Percentiles rank a stretch among this genome's conserved stretches.
Evolutionary conservation across 2,113 vertebrate species (phyloP).

Genomic region (Nicator chloris): DNA sequence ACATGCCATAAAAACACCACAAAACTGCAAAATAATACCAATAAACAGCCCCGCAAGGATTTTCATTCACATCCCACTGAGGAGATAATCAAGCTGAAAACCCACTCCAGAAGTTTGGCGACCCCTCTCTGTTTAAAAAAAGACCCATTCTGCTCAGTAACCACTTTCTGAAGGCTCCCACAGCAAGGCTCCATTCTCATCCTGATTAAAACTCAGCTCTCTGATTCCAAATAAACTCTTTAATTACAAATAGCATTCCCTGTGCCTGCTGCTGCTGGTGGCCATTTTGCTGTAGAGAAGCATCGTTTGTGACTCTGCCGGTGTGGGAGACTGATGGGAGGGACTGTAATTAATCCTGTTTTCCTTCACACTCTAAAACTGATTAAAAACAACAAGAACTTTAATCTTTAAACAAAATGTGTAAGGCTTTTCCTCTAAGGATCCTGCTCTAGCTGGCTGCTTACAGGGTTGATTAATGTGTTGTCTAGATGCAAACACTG

Average conservation of each 20-base stretch:
- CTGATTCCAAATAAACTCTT: constrained; percentile 50
- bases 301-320: not conserved
- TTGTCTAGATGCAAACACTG: not conserved
- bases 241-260: constrained; percentile 50
- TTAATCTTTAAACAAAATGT: constrained; percentile 40
- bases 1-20: not conserved
- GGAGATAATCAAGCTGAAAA: constrained; percentile 32
- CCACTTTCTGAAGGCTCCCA: constrained; percentile 33
- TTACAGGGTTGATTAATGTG: constrained; percentile 23
- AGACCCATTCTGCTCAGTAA: constrained; percentile 1
- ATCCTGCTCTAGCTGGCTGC: not conserved
- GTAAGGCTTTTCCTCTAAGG: constrained; percentile 29
- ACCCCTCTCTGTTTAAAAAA: not conserved
- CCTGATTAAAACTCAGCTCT: constrained; percentile 54
- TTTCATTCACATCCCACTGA: constrained; percentile 5
- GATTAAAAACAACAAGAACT: constrained; percentile 48
- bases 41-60: not conserved
- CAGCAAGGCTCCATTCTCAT: constrained; percentile 15
- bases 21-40: not conserved
- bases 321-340: not conserved
- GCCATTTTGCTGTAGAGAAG: constrained; percentile 26
- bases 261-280: constrained; percentile 12
- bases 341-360: constrained; percentile 56
- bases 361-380: constrained; percentile 35
- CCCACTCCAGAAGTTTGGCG: constrained; percentile 11